These are phyloP conservation scores for Leucoraja erinaceus DNA, from an alignment of 2,113 vertebrate genomes.

Conservation along the genomic window DNA sequence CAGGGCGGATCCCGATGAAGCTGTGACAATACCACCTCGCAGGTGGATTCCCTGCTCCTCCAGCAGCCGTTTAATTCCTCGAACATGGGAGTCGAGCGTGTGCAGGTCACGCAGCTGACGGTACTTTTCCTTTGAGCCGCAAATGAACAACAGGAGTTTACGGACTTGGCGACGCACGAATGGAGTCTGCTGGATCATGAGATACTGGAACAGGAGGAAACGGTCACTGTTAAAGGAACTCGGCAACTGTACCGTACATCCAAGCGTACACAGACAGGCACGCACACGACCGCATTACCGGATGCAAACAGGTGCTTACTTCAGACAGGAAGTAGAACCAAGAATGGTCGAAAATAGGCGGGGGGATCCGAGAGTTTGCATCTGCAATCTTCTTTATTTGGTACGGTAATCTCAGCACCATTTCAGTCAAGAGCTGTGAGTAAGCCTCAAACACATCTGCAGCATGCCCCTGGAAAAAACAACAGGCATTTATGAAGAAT, in stretches of 20 bases:
- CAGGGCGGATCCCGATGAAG: constrained; percentile 86
- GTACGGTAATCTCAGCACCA: constrained; percentile 92
- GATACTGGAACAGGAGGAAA: constrained; percentile 62
- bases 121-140: constrained; percentile 96
- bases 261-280: not conserved
- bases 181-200: constrained; percentile 97
- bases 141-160: constrained; percentile 94
- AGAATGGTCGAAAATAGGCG: constrained; percentile 92
- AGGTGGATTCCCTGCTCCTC: constrained; percentile 96
- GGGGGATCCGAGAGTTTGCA: constrained; percentile 83
- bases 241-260: not conserved
- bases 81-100: constrained; percentile 86
- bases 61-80: constrained; percentile 88
- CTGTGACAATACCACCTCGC: constrained; percentile 82
- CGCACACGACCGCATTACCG: not conserved
- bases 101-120: constrained; percentile 91
- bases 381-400: constrained; percentile 98
- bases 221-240: not conserved
- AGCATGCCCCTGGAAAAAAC: constrained; percentile 74
- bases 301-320: constrained; percentile 52
- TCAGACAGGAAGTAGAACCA: constrained; percentile 98
- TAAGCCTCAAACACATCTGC: constrained; percentile 97
- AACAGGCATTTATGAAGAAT: not conserved
- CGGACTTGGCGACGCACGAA: constrained; percentile 94
- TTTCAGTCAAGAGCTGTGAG: constrained; percentile 93